phyloP scores from a whole-genome alignment of 2,797 vertebrate species.

The Ara ararauna region DNA sequence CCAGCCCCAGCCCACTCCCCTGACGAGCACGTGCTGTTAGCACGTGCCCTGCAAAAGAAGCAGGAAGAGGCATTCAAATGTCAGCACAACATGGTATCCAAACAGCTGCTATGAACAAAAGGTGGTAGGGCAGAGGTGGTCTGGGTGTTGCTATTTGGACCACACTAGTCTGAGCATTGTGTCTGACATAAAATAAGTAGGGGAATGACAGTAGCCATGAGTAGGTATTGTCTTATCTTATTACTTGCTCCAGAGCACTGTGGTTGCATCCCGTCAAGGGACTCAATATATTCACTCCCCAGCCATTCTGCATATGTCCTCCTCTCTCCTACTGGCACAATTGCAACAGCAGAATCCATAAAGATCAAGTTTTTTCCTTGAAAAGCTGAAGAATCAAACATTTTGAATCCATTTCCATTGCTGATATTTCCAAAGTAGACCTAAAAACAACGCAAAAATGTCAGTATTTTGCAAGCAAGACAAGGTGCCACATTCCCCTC shows the following conservation, averaged over 20 bases:
- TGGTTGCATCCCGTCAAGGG: slow-evolving; percentile 81
- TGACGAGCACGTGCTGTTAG: background rate
- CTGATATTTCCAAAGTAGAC: slow-evolving; percentile 81
- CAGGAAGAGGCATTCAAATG: background rate
- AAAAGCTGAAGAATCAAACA: slow-evolving; percentile 91
- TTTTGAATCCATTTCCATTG: slow-evolving; percentile 82
- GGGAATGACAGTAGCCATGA: background rate
- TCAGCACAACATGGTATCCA: background rate
- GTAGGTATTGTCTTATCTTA: background rate
- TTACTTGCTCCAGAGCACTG: slow-evolving; percentile 73
- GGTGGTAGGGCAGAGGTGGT: background rate
- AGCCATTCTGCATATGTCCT: slow-evolving; percentile 89
- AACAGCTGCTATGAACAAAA: slow-evolving; percentile 12
- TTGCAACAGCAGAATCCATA: slow-evolving; percentile 87
- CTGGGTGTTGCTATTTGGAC: background rate
- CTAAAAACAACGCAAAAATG: slow-evolving; percentile 73
- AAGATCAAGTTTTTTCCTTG: slow-evolving; percentile 89
- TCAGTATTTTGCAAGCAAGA: background rate
- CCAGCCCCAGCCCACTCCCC: background rate
- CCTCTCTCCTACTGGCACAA: slow-evolving; percentile 83
- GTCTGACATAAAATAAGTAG: background rate
- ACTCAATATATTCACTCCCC: slow-evolving; percentile 85
- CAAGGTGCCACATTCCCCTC: background rate
- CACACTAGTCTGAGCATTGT: background rate
- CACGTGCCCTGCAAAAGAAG: background rate